Base-by-base conservation (phyloP, 2,797 vertebrate genomes). In the Squalus acanthias region DNA sequence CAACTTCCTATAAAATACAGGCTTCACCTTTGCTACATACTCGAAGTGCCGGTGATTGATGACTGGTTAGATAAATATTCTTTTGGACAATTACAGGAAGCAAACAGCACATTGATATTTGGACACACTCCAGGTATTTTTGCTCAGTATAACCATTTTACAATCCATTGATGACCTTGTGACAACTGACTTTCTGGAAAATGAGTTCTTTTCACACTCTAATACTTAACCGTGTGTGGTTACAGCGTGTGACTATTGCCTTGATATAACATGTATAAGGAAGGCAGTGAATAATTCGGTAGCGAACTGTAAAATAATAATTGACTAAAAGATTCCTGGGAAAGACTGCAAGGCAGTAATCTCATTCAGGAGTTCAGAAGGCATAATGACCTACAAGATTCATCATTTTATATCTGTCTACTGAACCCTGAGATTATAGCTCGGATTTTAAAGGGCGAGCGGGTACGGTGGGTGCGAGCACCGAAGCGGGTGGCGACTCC, bases 121-220 rank as follows among this genome's bases (percentile, higher is more conserved):
- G 2, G n/a, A 39, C n/a, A n/a, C n/a, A 69, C 88, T 1, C 22
- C 8, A 50, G 17, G 46, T 82, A 50, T 22, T 85, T 50, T 17
- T 82, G 79, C 17, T 20, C 15, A 3, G 29, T 67, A 5, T 67
- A 93, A 93, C 60, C n/a, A 39, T 46, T 10, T 67, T 13, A 69
- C 39, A 93, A 67, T 93, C n/a, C 63, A 93, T n/a, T 93, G 91
- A 20, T 93, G 91, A 93, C 91, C 91, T 93, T 93, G 63, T 46
- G n/a, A 46, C 79, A 82, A 76, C 39, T 82, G 79, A 93, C 20
- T 93, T 93, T 67, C n/a, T 69, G 91, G 20, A 67, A 69, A 93
- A 93, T 93, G 17, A 93, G 91, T 93, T 93, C n/a, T 13, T 67
- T 93, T n/a, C n/a, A 46, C 91, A 69, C 20, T 46, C 79, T 22